Conservation (phyloP, 2,797 vertebrate genomes). For the Sebastes melanostomus region DNA sequence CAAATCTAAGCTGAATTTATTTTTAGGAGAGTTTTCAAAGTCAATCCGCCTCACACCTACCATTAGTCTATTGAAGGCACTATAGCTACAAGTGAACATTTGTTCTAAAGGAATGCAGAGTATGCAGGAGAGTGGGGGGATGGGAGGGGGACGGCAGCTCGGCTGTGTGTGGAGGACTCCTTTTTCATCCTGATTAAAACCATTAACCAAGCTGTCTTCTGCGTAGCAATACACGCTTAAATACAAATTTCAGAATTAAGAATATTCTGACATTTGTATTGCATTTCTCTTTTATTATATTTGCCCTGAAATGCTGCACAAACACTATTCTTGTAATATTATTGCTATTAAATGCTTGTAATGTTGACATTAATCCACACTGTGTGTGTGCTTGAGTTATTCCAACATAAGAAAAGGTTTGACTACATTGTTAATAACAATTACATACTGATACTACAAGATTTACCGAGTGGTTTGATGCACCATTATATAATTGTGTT, state of each 20-base stretch:
- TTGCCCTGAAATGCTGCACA: not conserved
- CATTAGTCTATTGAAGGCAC: constrained; percentile 83
- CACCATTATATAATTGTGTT: not conserved
- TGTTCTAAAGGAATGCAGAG: constrained; percentile 91
- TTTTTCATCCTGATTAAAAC: constrained; percentile 76
- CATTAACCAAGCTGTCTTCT: constrained; percentile 63
- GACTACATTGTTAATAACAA: not conserved
- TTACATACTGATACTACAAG: not conserved
- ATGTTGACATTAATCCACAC: not conserved
- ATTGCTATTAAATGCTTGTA: not conserved
- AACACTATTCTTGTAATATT: not conserved
- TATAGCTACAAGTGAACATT: constrained; percentile 93
- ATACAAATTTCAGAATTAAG: constrained; percentile 6
- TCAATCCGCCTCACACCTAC: constrained; percentile 72
- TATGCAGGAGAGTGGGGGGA: constrained; percentile 85
- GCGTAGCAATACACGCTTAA: constrained; percentile 10
- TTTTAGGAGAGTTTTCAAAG: constrained; percentile 46
- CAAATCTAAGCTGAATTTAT: constrained; percentile 24
- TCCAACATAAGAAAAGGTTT: not conserved
- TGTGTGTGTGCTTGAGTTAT: not conserved
- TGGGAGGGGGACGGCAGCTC: constrained; percentile 75
- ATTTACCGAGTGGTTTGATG: not conserved
- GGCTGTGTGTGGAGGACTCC: constrained; percentile 60
- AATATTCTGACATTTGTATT: not conserved
- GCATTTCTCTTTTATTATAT: not conserved